Evolutionary conservation across 2,888 invertebrate species (phyloP), one percentile per base, ranked within the genome.

Genomic region (Parnassius apollo): DNA sequence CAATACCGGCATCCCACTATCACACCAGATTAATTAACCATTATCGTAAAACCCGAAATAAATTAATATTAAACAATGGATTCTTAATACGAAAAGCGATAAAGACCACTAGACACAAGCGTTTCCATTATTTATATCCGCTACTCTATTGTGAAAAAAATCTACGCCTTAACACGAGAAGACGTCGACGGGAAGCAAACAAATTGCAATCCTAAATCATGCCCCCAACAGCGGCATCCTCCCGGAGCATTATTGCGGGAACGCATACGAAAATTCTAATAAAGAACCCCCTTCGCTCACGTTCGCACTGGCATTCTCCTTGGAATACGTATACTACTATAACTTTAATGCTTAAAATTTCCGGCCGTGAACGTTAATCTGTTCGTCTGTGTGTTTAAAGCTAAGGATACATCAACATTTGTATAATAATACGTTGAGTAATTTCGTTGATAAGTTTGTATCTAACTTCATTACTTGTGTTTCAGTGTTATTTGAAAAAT

Each of bases 201-300:
- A 51, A 59, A 59, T 59, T 52, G 51, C 49, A 7, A 2, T 12
- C 7, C n/a, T 59, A 59, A 18, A 45, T 59, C 51, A 52, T 59
- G 52, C 25, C 22, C 56, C 18, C 49, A 9, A 11, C 9, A 25
- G 12, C 8, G 50, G 57, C 42, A 10, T 11, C 13, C 35, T n/a
- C 13, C 13, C 42, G 11, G 42, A 42, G 49, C 46, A 45, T 25
- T n/a, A 59, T 8, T 25, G 45, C 44, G 44, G 45, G 42, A 25
- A 50, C 25, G 22, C 18, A 58, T 58, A 50, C 58, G 42, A 50
- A 58, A 58, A 49, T 50, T 58, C 42, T 58, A 42, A 58, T 50
- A 58, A 42, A 50, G 13, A 42, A 50, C 13, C 35, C 58, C 58
- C 35, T 18, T 42, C 12, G 13, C 44, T 49, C 49, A 9, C 25